Conservation (phyloP, 2,888 invertebrate genomes). For the Philereme transversata region DNA sequence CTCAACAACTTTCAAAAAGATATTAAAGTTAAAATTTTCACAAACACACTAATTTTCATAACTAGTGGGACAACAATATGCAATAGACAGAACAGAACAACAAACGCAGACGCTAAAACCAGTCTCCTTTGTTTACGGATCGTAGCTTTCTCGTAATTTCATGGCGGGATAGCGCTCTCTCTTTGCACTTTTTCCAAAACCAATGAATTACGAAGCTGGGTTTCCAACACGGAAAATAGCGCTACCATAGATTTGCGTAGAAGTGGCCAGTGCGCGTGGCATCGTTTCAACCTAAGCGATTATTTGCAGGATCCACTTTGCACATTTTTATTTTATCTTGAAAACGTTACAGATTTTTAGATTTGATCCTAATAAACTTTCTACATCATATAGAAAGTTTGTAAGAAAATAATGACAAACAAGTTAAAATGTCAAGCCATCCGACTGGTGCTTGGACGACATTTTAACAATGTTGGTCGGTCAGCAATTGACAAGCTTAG, state of each 20-base stretch:
- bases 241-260: background rate
- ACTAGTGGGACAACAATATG: conserved; percentile 11
- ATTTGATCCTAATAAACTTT: too few relatives aligned
- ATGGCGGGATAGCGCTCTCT: conserved; percentile 35
- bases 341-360: background rate
- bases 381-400: too few relatives aligned
- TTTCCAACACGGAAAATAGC: conserved; percentile 30
- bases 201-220: conserved; percentile 46
- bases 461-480: too few relatives aligned
- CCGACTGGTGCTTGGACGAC: too few relatives aligned
- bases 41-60: conserved; percentile 6
- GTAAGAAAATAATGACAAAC: too few relatives aligned
- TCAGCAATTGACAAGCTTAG: too few relatives aligned
- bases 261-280: conserved; percentile 2
- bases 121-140: conserved; percentile 39
- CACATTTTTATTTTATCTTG: conserved; percentile 7
- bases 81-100: conserved; percentile 22
- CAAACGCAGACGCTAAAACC: conserved; percentile 26
- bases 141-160: conserved; percentile 40
- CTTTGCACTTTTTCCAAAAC: conserved; percentile 48
- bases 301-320: background rate
- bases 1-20: background rate
- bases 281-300: background rate
- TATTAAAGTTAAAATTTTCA: conserved; percentile 1
- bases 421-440: too few relatives aligned